Percentiles rank a stretch among this genome's conserved stretches.
Conservation (phyloP, 1,140 invertebrate genomes). For the Drosophila mauritiana region DNA sequence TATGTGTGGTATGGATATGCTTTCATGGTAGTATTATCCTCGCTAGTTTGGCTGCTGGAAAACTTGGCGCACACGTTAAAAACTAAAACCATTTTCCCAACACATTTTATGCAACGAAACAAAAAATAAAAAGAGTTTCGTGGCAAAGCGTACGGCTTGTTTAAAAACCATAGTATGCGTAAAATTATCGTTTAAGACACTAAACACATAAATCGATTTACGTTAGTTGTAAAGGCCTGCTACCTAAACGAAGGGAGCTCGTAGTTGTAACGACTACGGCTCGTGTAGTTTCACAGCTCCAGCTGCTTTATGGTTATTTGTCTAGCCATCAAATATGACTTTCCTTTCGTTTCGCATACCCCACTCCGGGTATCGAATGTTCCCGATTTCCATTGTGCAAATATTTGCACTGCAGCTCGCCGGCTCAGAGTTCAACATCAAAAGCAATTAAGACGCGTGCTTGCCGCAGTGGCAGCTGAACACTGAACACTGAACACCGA, state of each 20-base stretch:
- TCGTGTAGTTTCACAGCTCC: neutral
- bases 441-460: conserved; percentile 84
- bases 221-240: conserved; percentile 13
- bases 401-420: conserved; percentile 58
- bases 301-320: conserved; percentile 34
- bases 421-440: conserved; percentile 83
- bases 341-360: conserved; percentile 25
- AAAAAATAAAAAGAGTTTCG: neutral
- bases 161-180: neutral
- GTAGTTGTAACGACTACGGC: conserved; percentile 16
- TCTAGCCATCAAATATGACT: conserved; percentile 31
- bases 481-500: conserved; percentile 14
- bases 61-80: conserved; percentile 1
- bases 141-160: neutral
- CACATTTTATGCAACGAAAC: no score
- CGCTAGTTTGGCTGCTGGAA: conserved; percentile 47
- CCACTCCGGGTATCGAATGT: conserved; percentile 26
- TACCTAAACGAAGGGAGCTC: neutral
- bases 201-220: conserved; percentile 18
- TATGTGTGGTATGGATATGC: conserved; percentile 73
- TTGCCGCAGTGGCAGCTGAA: conserved; percentile 47
- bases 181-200: conserved; percentile 2
- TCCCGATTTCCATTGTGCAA: conserved; percentile 51
- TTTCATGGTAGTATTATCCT: conserved; percentile 46
- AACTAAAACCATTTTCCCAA: neutral